A percentile compares a stretch with the other conserved stretches of the same genome.
phyloP scores from a whole-genome alignment of 2,113 vertebrate genomes.

The Okapia johnstoni region DNA sequence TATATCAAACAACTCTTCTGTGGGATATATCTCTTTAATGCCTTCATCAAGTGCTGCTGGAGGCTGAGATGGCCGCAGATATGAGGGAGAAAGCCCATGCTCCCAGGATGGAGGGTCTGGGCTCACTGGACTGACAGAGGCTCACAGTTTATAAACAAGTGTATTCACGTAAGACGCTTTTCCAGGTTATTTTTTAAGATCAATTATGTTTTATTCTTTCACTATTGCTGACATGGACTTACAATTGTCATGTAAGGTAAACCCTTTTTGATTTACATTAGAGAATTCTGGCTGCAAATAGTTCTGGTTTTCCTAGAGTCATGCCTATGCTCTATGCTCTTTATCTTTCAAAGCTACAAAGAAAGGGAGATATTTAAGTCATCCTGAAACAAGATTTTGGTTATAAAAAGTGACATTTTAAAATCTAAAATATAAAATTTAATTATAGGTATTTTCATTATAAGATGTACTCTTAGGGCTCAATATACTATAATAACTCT shows the following conservation, averaged over 20 bases:
- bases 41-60: not conserved
- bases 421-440: not conserved
- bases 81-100: not conserved
- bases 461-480: not conserved
- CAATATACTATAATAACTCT: not conserved
- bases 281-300: not conserved
- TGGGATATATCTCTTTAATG: not conserved
- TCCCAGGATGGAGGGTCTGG: rapidly evolving
- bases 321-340: not conserved
- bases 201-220: not conserved
- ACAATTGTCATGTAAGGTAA: not conserved
- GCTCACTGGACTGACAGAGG: too few species aligned
- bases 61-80: not conserved
- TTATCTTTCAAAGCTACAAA: not conserved
- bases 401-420: not conserved
- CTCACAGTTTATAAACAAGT: not conserved
- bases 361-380: not conserved
- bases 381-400: not conserved
- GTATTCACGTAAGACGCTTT: not conserved
- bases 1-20: too few species aligned
- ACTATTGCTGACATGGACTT: not conserved
- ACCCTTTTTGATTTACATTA: not conserved
- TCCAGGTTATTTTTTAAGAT: not conserved
- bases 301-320: not conserved
- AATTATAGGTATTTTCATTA: not conserved